These are phyloP conservation scores for Hypocryptadius cinnamomeus DNA, from an alignment of 2,113 vertebrate genomes.

Conservation along the genomic window DNA sequence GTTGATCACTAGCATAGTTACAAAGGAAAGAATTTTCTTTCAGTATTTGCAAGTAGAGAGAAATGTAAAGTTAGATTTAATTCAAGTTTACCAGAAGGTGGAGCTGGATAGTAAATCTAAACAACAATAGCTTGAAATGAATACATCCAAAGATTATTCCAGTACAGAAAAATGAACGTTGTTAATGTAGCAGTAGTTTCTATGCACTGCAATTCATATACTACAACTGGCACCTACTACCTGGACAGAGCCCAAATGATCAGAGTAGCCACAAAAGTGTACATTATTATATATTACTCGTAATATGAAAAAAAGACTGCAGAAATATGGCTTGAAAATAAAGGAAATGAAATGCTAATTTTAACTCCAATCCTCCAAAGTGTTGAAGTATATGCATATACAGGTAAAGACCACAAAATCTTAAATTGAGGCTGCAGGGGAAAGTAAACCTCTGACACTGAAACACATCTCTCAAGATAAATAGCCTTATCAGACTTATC, in stretches of 20 bases:
- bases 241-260: background rate
- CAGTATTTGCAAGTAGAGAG: background rate
- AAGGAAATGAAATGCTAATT: background rate
- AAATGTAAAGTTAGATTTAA: background rate
- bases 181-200: background rate
- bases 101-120: slow-evolving; percentile 52
- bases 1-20: background rate
- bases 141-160: background rate
- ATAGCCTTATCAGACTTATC: background rate
- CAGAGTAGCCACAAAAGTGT: background rate
- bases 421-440: background rate
- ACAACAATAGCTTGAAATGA: slow-evolving; percentile 29
- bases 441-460: background rate
- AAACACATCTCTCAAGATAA: background rate
- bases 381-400: background rate
- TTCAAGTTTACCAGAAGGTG: slow-evolving; percentile 54
- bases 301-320: background rate
- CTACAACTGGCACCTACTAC: background rate
- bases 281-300: background rate
- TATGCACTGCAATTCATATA: background rate
- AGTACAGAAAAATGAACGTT: background rate
- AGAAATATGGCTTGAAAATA: background rate
- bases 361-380: background rate
- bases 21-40: background rate
- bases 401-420: background rate